Conservation (phyloP, 64 coral and sea anemone genomes). For the Porites lutea region DNA sequence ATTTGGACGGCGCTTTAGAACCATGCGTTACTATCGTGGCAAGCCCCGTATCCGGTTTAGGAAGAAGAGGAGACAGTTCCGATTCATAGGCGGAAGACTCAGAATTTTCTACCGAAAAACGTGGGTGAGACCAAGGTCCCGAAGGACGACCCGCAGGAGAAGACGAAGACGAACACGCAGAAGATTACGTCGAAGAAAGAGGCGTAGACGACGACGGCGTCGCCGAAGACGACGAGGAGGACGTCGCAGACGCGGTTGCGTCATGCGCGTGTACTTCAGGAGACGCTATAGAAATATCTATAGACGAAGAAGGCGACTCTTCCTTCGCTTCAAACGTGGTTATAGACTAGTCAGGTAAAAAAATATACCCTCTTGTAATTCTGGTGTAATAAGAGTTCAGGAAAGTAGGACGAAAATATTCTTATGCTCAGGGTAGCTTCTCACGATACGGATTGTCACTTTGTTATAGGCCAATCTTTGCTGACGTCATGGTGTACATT, state of each 20-base stretch:
- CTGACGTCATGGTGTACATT: too few species aligned
- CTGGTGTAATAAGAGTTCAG: not conserved
- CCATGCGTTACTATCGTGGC: not conserved
- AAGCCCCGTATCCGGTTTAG: slow-evolving; percentile 19
- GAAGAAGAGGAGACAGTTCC: not conserved
- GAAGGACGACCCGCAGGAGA: not conserved
- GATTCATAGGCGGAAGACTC: not conserved
- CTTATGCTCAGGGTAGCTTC: too few species aligned
- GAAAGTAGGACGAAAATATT: not conserved
- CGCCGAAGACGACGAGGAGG: slow-evolving; percentile 13
- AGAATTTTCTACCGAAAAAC: not conserved
- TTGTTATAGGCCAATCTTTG: too few species aligned
- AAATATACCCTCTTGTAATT: not conserved
- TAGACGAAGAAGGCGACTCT: not conserved
- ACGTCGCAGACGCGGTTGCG: not conserved
- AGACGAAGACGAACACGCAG: slow-evolving; percentile 12
- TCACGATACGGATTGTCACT: too few species aligned
- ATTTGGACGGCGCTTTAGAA: slow-evolving; percentile 4
- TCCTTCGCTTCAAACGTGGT: not conserved
- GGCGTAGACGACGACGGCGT: slow-evolving; percentile 13
- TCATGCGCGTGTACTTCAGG: not conserved
- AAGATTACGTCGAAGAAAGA: slow-evolving; percentile 17
- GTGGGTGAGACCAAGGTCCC: not conserved
- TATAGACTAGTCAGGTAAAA: not conserved
- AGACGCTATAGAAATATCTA: not conserved